phyloP scores from a whole-genome alignment of 2,888 invertebrate species.

The Melipona bicolor region DNA sequence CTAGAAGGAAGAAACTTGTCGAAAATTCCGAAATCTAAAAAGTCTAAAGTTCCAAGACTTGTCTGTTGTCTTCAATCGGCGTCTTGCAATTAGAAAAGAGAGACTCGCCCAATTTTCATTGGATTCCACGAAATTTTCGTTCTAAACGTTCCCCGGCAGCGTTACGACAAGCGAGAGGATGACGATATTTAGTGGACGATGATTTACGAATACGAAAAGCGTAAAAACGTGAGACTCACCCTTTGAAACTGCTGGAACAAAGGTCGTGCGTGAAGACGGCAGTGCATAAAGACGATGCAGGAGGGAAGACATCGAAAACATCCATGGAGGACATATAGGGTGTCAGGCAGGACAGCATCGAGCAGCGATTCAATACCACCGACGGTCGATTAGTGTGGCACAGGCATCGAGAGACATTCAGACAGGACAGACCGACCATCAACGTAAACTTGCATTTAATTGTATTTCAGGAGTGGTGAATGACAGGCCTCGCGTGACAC shows the following conservation, averaged over 20 bases:
- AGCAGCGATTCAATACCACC: conserved; percentile 78
- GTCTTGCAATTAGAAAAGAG: too few relatives aligned
- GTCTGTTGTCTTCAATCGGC: neutral
- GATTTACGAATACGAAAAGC: conserved; percentile 41
- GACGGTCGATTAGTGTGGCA: conserved; percentile 71
- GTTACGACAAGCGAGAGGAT: too few relatives aligned
- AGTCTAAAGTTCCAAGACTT: too few relatives aligned
- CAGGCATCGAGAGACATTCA: conserved; percentile 78
- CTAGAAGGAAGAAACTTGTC: too few relatives aligned
- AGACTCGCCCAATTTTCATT: neutral
- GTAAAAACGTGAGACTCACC: conserved; percentile 79
- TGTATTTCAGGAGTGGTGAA: conserved; percentile 46
- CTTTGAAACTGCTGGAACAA: conserved; percentile 81
- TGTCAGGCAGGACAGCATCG: conserved; percentile 81
- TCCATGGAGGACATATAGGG: conserved; percentile 79
- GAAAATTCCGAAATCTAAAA: too few relatives aligned
- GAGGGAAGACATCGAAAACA: conserved; percentile 83
- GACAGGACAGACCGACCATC: conserved; percentile 77
- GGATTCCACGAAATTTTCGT: neutral
- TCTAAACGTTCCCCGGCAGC: neutral
- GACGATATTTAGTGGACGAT: neutral
- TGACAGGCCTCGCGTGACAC: conserved; percentile 35
- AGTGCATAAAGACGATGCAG: conserved; percentile 82
- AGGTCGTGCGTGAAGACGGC: conserved; percentile 79
- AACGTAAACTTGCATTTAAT: conserved; percentile 72